Percentiles rank a stretch among this genome's conserved stretches.
phyloP scores from a whole-genome alignment of 2,113 vertebrate genomes.

The Syrrhaptes paradoxus region DNA sequence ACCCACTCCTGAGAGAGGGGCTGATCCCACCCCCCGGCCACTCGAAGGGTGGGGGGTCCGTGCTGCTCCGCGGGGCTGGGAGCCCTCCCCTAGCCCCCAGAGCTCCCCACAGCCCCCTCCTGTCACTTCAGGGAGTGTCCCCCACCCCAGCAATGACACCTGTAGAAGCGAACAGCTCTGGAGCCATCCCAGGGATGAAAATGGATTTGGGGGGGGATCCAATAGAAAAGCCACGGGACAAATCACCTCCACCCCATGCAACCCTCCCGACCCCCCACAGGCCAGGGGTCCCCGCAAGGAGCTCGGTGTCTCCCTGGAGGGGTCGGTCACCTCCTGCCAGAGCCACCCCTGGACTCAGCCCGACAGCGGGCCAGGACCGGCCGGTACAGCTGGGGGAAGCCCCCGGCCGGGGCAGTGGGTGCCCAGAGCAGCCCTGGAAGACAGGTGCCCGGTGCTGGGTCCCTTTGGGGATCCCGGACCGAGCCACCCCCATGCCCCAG shows the following conservation, averaged over 20 bases:
- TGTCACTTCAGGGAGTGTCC: rapidly evolving
- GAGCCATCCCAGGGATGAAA: no score
- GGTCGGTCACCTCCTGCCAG: no score
- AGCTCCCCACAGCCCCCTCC: not conserved
- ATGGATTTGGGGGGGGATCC: rapidly evolving
- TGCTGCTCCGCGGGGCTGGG: rapidly evolving
- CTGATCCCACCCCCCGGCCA: rapidly evolving
- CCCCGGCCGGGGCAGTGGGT: no score
- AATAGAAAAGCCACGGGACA: rapidly evolving
- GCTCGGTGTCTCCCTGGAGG: no score
- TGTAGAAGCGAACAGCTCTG: rapidly evolving
- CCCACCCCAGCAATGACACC: not conserved
- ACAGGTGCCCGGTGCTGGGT: rapidly evolving
- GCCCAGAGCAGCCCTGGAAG: not conserved
- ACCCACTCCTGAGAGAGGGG: rapidly evolving
- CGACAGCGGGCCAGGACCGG: not conserved
- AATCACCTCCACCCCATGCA: rapidly evolving
- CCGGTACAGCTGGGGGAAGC: no score
- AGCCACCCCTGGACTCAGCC: no score
- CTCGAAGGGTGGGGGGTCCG: not conserved
- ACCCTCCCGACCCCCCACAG: not conserved
- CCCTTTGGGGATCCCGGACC: no score
- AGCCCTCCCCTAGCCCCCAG: rapidly evolving
- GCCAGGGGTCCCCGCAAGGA: no score
- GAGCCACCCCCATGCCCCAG: not conserved